These are phyloP conservation scores for Drosophila athabasca DNA, from an alignment of 1,140 invertebrate genomes.

Conservation along the genomic window DNA sequence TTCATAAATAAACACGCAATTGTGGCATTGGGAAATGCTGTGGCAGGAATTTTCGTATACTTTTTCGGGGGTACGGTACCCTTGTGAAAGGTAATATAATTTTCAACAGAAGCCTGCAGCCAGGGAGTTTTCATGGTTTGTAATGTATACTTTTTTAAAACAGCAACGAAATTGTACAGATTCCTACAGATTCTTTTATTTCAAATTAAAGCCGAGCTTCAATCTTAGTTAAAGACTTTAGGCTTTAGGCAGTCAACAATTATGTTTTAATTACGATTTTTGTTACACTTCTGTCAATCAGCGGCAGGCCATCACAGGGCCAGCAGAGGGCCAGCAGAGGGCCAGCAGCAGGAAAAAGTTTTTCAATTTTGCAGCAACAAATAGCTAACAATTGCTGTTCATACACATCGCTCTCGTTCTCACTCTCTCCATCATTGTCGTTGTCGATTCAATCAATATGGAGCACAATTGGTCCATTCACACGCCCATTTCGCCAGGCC, in stretches of 20 bases:
- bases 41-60: constrained; percentile 8
- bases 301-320: constrained; percentile 46
- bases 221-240: not conserved
- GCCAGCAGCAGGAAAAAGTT: constrained; percentile 51
- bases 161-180: no score
- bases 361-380: constrained; percentile 80
- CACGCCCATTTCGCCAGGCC: constrained; percentile 67
- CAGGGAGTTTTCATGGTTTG: no score
- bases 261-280: constrained; percentile 73
- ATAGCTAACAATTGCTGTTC: constrained; percentile 75
- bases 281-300: constrained; percentile 47
- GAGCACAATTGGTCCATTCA: constrained; percentile 78
- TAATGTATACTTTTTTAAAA: no score
- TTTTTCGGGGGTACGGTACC: not conserved
- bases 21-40: constrained; percentile 44
- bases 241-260: constrained; percentile 41
- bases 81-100: not conserved
- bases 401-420: constrained; percentile 44
- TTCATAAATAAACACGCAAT: constrained; percentile 71
- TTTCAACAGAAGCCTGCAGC: not conserved
- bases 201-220: not conserved
- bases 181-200: no score
- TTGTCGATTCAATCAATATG: constrained; percentile 74
- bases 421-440: no score
- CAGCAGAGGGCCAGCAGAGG: constrained; percentile 1